Percentiles rank a stretch among this genome's conserved stretches.
These are phyloP conservation scores for Aphelinus certus DNA, from an alignment of 1,140 invertebrate genomes.

Conservation along the genomic window DNA sequence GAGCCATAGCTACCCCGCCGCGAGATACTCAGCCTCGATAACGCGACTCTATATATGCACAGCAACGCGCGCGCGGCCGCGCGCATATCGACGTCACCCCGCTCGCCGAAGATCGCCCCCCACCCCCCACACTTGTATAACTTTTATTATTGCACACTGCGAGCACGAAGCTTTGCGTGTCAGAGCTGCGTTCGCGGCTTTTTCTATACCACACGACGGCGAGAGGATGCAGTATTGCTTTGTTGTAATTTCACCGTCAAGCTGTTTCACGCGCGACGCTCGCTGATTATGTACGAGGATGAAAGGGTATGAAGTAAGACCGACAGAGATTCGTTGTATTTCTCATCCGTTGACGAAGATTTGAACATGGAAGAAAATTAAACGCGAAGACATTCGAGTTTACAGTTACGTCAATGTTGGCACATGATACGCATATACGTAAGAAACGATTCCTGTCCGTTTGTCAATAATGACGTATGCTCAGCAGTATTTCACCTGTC, in stretches of 20 bases:
- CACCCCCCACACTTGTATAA: conserved; percentile 29
- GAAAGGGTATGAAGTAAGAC: too few relatives aligned
- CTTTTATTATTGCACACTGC: conserved; percentile 35
- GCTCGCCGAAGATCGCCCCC: conserved; percentile 12
- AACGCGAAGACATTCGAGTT: too few relatives aligned
- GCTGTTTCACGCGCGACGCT: too few relatives aligned
- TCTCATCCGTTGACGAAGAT: not conserved
- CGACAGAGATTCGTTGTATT: not conserved
- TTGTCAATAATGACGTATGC: not conserved
- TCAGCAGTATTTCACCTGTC: not conserved
- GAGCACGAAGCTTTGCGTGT: conserved; percentile 38
- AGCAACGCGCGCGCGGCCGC: not conserved
- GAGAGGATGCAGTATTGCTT: not conserved
- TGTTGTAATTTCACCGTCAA: not conserved
- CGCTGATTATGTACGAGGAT: too few relatives aligned
- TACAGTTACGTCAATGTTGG: too few relatives aligned
- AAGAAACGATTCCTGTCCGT: too few relatives aligned
- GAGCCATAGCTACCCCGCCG: conserved; percentile 16
- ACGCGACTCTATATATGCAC: not conserved
- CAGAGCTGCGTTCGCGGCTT: conserved; percentile 3
- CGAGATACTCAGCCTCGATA: not conserved
- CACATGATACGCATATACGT: too few relatives aligned
- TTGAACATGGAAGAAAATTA: too few relatives aligned
- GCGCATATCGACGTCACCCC: conserved; percentile 15
- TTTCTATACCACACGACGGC: too few relatives aligned